phyloP scores from a whole-genome alignment of 2,113 vertebrate species.

The Scatophagus argus region DNA sequence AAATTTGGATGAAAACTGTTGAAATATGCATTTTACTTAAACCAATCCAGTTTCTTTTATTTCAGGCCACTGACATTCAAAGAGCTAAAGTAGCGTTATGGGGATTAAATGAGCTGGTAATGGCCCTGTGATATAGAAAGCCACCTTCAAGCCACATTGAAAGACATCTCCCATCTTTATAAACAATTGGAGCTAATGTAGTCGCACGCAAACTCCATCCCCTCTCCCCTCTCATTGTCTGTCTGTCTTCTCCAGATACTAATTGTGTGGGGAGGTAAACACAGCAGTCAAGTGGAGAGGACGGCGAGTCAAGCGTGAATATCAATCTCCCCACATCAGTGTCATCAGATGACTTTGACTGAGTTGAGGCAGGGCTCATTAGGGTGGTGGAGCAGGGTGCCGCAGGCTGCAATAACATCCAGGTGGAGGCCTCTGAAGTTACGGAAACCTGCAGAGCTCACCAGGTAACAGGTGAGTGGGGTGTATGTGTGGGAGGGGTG shows the following conservation, averaged over 20 bases:
- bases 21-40: conserved; percentile 73
- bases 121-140: conserved; percentile 63
- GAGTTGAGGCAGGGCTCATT: conserved; percentile 81
- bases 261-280: conserved; percentile 84
- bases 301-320: conserved; percentile 84
- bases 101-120: conserved; percentile 76
- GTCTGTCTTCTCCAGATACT: conserved; percentile 75
- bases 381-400: conserved; percentile 58
- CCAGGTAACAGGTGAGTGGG: conserved; percentile 57
- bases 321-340: conserved; percentile 85
- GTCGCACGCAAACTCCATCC: conserved; percentile 36
- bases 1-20: conserved; percentile 62
- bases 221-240: conserved; percentile 33
- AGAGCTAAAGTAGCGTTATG: conserved; percentile 58
- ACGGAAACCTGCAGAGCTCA: conserved; percentile 58
- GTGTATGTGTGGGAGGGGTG: conserved; percentile 3
- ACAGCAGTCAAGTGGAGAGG: conserved; percentile 79
- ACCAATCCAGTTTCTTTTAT: conserved; percentile 65
- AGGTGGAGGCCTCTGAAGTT: conserved; percentile 50
- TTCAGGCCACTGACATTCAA: conserved; percentile 45
- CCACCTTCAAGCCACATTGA: conserved; percentile 77
- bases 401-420: conserved; percentile 43
- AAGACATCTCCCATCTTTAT: conserved; percentile 81
- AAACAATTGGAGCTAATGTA: conserved; percentile 76
- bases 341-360: conserved; percentile 84